Conservation (phyloP, 2,113 vertebrate genomes). For the Felis chaus region DNA sequence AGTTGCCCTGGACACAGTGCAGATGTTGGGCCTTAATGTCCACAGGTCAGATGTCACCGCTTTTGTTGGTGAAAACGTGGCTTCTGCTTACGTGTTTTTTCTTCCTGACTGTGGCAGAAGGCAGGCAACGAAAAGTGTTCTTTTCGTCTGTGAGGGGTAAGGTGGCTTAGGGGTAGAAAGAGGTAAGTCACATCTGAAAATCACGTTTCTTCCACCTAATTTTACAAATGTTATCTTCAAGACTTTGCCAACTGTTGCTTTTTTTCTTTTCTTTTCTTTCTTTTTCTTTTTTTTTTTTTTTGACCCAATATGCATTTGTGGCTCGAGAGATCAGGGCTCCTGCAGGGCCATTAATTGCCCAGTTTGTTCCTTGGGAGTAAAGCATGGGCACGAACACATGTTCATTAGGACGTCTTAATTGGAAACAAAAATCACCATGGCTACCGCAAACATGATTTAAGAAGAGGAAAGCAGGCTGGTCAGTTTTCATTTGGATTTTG, state of each 20-base stretch:
- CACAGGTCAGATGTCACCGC: background rate
- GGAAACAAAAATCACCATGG: constrained; percentile 73
- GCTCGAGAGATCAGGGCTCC: constrained; percentile 56
- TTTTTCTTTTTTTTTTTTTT: background rate
- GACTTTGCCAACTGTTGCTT: constrained; percentile 41
- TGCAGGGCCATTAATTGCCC: constrained; percentile 59
- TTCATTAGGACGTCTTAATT: constrained; percentile 77
- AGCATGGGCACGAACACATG: constrained; percentile 33
- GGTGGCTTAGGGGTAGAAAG: background rate
- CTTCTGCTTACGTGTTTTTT: background rate
- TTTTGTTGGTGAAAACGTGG: background rate
- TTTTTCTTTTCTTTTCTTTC: background rate
- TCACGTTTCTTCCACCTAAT: background rate
- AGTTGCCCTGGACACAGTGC: fast-evolving
- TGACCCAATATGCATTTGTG: background rate
- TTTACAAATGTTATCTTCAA: background rate
- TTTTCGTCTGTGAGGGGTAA: background rate
- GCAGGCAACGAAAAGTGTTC: too few species aligned
- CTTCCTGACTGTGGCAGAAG: background rate
- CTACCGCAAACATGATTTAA: constrained; percentile 67
- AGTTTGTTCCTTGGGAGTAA: constrained; percentile 12
- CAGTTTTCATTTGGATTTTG: constrained; percentile 78
- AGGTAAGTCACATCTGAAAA: background rate
- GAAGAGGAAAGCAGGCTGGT: constrained; percentile 63
- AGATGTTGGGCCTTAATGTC: too few species aligned